Evolutionary conservation across 2,113 vertebrate genomes (phyloP).

Genomic region (Ceuthmochares aereus): DNA sequence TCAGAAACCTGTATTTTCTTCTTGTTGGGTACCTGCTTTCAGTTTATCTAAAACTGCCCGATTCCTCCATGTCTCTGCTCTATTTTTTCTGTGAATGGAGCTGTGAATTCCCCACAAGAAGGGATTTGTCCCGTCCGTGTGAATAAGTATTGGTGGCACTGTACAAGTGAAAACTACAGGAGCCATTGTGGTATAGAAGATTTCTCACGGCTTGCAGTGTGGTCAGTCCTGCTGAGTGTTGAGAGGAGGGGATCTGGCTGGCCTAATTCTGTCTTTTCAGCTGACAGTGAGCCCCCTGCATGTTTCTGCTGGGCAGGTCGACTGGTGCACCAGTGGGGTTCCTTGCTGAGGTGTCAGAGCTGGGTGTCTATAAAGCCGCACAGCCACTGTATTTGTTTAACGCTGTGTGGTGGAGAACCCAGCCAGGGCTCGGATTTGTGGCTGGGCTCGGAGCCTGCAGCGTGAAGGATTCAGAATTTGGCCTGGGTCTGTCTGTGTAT

Average conservation of each 20-base stretch:
- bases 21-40: not conserved
- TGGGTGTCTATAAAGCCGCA: rapidly evolving
- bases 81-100: not conserved
- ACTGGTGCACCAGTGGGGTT: not conserved
- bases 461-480: not conserved
- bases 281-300: not conserved
- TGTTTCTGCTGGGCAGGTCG: not conserved
- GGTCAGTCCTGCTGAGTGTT: not conserved
- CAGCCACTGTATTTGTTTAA: not conserved
- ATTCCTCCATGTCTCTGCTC: not conserved
- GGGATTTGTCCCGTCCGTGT: not conserved
- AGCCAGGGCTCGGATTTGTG: not conserved
- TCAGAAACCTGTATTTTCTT: not conserved
- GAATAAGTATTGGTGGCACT: not conserved
- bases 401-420: not conserved
- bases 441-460: slow-evolving; percentile 22
- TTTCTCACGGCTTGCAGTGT: not conserved
- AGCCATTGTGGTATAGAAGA: not conserved
- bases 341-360: not conserved
- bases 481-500: not conserved
- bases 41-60: not conserved
- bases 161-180: not conserved
- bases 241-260: not conserved
- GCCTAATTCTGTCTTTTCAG: not conserved
- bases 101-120: not conserved